Conservation (phyloP, 1,140 invertebrate species). For the Sipha flava region DNA sequence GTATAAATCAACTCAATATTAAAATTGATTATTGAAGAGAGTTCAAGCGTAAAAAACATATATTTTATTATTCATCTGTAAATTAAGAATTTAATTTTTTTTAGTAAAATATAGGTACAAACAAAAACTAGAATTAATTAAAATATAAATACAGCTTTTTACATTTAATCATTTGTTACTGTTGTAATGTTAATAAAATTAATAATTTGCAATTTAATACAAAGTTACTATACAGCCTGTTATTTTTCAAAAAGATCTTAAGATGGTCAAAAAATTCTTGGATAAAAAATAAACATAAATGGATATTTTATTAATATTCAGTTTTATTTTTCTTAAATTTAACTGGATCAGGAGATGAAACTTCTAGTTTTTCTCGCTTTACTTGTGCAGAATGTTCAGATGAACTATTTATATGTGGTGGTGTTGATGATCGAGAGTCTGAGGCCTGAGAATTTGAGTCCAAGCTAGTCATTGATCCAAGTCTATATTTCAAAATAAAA, state of each 20-base stretch:
- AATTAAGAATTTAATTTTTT: no score
- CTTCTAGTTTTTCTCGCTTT: neutral
- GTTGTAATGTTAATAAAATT: no score
- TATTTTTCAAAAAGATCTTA: neutral
- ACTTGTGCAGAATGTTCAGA: neutral
- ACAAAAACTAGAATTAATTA: neutral
- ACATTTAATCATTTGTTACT: no score
- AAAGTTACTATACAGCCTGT: neutral
- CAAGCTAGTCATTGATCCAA: slow-evolving; percentile 23
- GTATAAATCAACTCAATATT: no score
- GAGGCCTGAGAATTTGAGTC: slow-evolving; percentile 8
- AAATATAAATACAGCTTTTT: no score
- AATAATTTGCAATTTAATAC: no score
- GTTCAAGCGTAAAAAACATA: no score
- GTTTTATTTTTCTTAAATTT: neutral
- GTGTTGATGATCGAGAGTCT: slow-evolving; percentile 3
- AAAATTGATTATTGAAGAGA: no score
- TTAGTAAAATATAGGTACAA: neutral
- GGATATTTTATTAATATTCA: neutral
- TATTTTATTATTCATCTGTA: no score
- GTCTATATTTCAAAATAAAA: neutral
- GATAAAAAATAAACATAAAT: neutral
- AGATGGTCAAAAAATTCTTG: neutral
- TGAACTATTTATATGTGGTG: neutral
- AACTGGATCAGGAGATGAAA: neutral